Percentiles rank a stretch among this genome's conserved stretches.
phyloP scores from a whole-genome alignment of 2,888 invertebrate species.

The Ariolimax columbianus region DNA sequence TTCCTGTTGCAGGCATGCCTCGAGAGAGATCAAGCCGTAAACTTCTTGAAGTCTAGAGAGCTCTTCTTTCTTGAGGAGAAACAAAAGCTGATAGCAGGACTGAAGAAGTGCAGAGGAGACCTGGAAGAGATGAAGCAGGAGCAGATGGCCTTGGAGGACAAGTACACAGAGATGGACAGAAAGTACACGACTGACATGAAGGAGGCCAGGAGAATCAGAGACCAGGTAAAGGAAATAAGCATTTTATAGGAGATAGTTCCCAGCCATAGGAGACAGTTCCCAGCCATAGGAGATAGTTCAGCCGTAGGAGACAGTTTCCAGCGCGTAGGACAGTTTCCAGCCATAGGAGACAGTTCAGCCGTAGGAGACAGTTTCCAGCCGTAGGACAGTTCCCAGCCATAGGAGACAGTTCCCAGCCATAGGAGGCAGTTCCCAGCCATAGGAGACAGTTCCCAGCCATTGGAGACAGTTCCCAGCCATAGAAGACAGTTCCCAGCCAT shows the following conservation, averaged over 20 bases:
- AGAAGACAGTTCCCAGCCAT: too few relatives aligned
- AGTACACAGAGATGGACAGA: constrained; percentile 34
- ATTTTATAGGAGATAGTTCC: neutral
- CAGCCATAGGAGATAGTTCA: too few relatives aligned
- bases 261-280: too few relatives aligned
- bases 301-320: too few relatives aligned
- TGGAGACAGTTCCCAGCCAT: too few relatives aligned
- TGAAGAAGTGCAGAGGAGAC: constrained; percentile 27
- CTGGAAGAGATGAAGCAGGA: constrained; percentile 29
- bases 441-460: too few relatives aligned
- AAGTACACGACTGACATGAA: constrained; percentile 35
- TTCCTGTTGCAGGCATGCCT: constrained; percentile 25
- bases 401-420: too few relatives aligned
- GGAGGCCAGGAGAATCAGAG: neutral
- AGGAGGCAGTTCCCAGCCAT: too few relatives aligned
- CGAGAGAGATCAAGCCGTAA: constrained; percentile 32
- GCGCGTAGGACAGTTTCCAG: too few relatives aligned
- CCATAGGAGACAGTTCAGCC: too few relatives aligned
- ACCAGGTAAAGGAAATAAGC: constrained; percentile 18
- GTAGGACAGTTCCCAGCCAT: too few relatives aligned
- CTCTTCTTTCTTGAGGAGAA: constrained; percentile 35
- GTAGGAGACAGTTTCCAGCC: too few relatives aligned
- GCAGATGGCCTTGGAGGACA: constrained; percentile 21
- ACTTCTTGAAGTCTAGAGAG: neutral
- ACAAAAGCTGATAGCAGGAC: constrained; percentile 15